Percentiles rank a stretch among this genome's conserved stretches.
These are phyloP conservation scores for Disparrhopalites patrizii DNA, from an alignment of 2,888 invertebrate species.

Conservation along the genomic window DNA sequence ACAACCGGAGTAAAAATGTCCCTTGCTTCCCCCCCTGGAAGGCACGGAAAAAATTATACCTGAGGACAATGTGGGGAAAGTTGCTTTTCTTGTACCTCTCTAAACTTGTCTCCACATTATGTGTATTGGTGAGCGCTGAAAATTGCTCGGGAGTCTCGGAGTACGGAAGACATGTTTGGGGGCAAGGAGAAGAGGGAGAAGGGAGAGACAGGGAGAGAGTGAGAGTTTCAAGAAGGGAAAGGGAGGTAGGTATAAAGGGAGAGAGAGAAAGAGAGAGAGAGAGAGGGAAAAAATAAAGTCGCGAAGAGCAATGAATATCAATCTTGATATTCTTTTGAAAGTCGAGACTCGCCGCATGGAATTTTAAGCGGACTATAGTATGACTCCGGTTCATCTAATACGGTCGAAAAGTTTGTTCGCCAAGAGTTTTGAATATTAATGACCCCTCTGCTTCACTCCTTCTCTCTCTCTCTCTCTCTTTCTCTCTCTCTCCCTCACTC, in stretches of 20 bases:
- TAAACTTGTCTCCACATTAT: neutral
- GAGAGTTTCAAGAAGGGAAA: too few relatives aligned
- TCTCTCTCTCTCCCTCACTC: conserved; percentile 6
- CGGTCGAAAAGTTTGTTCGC: conserved; percentile 36
- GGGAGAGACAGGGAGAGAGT: neutral
- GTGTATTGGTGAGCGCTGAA: neutral
- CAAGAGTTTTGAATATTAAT: conserved; percentile 44
- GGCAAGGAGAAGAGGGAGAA: too few relatives aligned
- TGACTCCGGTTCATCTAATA: conserved; percentile 34
- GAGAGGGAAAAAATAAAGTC: conserved; percentile 44
- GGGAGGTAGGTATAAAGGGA: neutral
- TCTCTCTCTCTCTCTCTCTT: neutral
- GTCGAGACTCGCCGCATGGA: conserved; percentile 46
- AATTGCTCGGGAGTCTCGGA: too few relatives aligned
- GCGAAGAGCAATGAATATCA: conserved; percentile 49
- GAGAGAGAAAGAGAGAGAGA: conserved; percentile 29
- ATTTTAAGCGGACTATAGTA: conserved; percentile 43
- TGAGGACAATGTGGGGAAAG: neutral
- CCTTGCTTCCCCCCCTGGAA: neutral
- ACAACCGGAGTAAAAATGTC: too few relatives aligned
- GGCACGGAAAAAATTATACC: too few relatives aligned
- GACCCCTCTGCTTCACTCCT: conserved; percentile 25
- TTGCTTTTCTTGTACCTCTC: neutral
- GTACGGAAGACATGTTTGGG: too few relatives aligned
- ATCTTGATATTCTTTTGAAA: conserved; percentile 49